Evolutionary conservation across 2,888 invertebrate species (phyloP).

Genomic region (Listrodromus nycthemerus): DNA sequence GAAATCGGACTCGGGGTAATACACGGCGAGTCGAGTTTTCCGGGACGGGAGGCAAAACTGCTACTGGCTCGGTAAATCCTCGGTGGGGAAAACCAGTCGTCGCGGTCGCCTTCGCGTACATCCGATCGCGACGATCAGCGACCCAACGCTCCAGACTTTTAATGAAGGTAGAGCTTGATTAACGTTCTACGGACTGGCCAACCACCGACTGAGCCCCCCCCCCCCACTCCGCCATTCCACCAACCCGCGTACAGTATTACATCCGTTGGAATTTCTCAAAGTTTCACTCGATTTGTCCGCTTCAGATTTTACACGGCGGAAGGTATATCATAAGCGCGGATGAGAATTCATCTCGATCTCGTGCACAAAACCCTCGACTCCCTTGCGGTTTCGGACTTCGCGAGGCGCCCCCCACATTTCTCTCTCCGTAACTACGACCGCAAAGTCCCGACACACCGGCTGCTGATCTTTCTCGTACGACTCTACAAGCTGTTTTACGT

Average conservation of each 20-base stretch:
- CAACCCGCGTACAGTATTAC: conserved; percentile 27
- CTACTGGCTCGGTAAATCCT: background rate
- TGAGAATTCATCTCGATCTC: conserved; percentile 15
- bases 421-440: conserved; percentile 5
- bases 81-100: conserved; percentile 2
- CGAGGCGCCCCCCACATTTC: background rate
- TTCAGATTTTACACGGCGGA: background rate
- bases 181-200: conserved; percentile 35
- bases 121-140: conserved; percentile 43
- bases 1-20: conserved; percentile 61
- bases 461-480: background rate
- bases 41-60: background rate
- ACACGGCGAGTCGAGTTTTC: background rate
- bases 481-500: conserved; percentile 15
- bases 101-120: conserved; percentile 20
- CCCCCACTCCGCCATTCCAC: background rate
- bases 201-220: conserved; percentile 14
- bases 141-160: conserved; percentile 59
- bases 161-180: conserved; percentile 65
- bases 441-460: conserved; percentile 9
- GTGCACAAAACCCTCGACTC: conserved; percentile 38
- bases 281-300: conserved; percentile 48
- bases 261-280: conserved; percentile 47
- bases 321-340: background rate
- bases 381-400: conserved; percentile 25